These are phyloP conservation scores for Molanna angustata DNA, from an alignment of 2,888 invertebrate species.

Conservation along the genomic window DNA sequence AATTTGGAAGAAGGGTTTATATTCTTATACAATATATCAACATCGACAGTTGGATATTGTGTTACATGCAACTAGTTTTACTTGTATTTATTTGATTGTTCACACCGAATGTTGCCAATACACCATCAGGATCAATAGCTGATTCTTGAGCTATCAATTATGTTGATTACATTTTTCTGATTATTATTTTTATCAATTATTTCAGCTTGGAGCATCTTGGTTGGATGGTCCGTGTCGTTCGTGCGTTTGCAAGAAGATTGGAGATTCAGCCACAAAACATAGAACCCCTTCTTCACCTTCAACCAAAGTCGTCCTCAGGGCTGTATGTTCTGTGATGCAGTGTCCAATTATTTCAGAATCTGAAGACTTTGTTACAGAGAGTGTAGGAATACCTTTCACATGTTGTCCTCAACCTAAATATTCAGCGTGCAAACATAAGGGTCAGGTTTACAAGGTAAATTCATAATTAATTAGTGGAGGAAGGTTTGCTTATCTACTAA, in stretches of 20 bases:
- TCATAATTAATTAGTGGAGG: too few species aligned
- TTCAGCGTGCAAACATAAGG: constrained; percentile 56
- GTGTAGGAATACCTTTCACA: constrained; percentile 52
- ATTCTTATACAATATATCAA: too few species aligned
- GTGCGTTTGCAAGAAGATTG: constrained; percentile 55
- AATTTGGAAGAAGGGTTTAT: too few species aligned
- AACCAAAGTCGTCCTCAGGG: constrained; percentile 29
- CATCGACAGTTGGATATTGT: too few species aligned
- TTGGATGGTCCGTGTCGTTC: constrained; percentile 67
- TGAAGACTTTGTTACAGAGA: constrained; percentile 56
- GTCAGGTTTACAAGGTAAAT: constrained; percentile 48
- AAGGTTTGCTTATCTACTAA: too few species aligned
- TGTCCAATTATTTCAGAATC: constrained; percentile 52
- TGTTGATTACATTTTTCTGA: too few species aligned
- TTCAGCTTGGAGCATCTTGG: constrained; percentile 61
- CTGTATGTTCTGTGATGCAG: constrained; percentile 49
- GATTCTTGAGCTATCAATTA: too few species aligned
- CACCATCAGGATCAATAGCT: too few species aligned
- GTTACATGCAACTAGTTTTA: too few species aligned
- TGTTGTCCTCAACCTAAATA: constrained; percentile 63
- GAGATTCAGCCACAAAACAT: constrained; percentile 34
- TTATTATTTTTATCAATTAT: too few species aligned
- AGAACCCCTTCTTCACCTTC: constrained; percentile 26
- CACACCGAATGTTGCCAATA: too few species aligned
- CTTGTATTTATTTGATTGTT: too few species aligned